Evolutionary conservation across 1,140 invertebrate genomes (phyloP).

Genomic region (Drosophila pandora): DNA sequence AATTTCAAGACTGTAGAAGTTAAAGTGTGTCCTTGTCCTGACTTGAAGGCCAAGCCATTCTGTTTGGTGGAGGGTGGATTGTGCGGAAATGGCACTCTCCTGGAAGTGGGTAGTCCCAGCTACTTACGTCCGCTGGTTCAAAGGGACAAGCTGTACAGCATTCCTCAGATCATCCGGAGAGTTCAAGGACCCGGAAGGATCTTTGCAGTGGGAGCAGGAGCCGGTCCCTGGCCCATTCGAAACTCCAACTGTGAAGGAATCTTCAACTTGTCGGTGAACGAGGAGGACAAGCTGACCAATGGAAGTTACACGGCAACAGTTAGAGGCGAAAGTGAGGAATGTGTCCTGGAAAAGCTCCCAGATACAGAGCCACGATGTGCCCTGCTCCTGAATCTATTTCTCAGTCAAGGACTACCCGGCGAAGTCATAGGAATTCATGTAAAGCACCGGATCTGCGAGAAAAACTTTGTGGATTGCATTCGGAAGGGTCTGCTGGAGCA

Average conservation of each 20-base stretch:
- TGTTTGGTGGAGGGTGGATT: conserved; percentile 90
- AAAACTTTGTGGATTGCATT: conserved; percentile 94
- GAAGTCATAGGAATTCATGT: conserved; percentile 93
- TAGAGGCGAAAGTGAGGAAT: conserved; percentile 84
- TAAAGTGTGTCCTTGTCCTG: conserved; percentile 91
- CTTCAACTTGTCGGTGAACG: conserved; percentile 86
- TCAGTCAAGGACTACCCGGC: conserved; percentile 90
- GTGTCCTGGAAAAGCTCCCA: conserved; percentile 86
- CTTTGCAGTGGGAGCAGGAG: conserved; percentile 91
- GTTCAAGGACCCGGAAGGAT: conserved; percentile 80
- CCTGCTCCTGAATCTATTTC: conserved; percentile 92
- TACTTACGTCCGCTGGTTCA: conserved; percentile 91
- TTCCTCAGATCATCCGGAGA: conserved; percentile 86
- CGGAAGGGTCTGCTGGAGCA: conserved; percentile 88
- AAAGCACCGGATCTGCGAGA: conserved; percentile 89
- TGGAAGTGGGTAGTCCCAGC: conserved; percentile 93
- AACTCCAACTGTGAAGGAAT: conserved; percentile 85
- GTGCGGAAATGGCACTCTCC: conserved; percentile 88
- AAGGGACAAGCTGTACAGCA: conserved; percentile 91
- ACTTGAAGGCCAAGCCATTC: conserved; percentile 91
- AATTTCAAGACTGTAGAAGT: conserved; percentile 90
- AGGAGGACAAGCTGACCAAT: conserved; percentile 85
- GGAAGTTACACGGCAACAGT: conserved; percentile 86
- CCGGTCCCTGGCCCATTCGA: conserved; percentile 88
- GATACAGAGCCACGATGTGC: conserved; percentile 89